These are phyloP conservation scores for Netelia inedita DNA, from an alignment of 2,888 invertebrate genomes.

Conservation along the genomic window DNA sequence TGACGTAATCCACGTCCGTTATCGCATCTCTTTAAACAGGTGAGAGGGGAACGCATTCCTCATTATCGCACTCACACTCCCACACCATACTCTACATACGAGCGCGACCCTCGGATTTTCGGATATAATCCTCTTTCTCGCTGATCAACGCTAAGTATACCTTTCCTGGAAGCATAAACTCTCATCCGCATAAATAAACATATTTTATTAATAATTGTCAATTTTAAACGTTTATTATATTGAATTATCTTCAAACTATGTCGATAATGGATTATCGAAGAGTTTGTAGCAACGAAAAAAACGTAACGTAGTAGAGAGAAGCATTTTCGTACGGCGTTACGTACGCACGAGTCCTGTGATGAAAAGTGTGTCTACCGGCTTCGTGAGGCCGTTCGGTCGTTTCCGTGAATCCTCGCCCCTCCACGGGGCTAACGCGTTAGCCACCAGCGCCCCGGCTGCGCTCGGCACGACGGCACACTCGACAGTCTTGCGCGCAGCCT, in stretches of 20 bases:
- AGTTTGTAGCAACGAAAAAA: neutral
- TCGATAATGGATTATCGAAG: neutral
- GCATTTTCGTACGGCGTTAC: neutral
- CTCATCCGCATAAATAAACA: neutral
- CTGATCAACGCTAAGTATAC: no score
- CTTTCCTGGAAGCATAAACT: neutral
- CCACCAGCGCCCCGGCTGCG: conserved; percentile 77
- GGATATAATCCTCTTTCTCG: no score
- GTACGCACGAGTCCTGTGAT: neutral
- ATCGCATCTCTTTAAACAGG: conserved; percentile 74
- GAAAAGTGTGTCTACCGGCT: neutral
- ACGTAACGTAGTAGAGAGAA: neutral
- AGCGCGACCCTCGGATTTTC: no score
- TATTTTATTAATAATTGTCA: neutral
- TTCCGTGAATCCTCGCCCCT: conserved; percentile 55
- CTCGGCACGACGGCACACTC: conserved; percentile 32
- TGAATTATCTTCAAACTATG: neutral
- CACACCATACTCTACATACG: neutral
- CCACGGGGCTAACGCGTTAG: conserved; percentile 2
- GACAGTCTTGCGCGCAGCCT: conserved; percentile 79
- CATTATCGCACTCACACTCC: neutral
- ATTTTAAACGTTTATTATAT: neutral
- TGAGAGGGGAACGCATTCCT: conserved; percentile 65
- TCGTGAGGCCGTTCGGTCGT: conserved; percentile 44
- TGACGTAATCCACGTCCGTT: conserved; percentile 72